These are phyloP conservation scores for Ylistrum balloti DNA, from an alignment of 1,140 invertebrate genomes.

Conservation along the genomic window DNA sequence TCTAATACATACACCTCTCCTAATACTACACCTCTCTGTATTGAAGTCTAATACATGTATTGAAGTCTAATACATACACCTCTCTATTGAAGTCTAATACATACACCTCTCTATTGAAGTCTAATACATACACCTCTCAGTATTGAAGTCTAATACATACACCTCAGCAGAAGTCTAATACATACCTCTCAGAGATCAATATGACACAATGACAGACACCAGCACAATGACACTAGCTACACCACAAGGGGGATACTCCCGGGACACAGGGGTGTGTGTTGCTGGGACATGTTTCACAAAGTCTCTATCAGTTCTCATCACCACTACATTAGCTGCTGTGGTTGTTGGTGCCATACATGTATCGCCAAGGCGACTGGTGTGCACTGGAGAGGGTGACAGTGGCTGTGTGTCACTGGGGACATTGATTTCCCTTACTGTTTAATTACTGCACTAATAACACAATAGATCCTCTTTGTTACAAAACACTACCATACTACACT, in stretches of 20 bases:
- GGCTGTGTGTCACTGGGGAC: not conserved
- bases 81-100: too few species aligned
- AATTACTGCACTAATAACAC: slow-evolving; percentile 32
- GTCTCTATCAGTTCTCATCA: not conserved
- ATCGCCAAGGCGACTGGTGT: not conserved
- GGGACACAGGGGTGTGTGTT: slow-evolving; percentile 21
- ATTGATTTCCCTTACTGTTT: slow-evolving; percentile 9
- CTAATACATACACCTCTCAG: too few species aligned
- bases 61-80: too few species aligned
- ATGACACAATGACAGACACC: not conserved
- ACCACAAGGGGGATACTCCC: not conserved
- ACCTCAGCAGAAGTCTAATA: too few species aligned
- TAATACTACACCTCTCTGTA: too few species aligned
- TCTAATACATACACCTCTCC: too few species aligned
- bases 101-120: too few species aligned
- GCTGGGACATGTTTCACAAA: not conserved
- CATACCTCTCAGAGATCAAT: not conserved
- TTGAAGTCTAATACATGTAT: too few species aligned
- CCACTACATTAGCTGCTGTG: not conserved
- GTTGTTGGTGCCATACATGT: not conserved
- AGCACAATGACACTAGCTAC: not conserved
- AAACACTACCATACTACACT: not conserved
- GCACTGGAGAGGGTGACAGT: slow-evolving; percentile 30
- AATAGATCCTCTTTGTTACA: slow-evolving; percentile 25
- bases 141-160: too few species aligned